Evolutionary conservation across 1,140 invertebrate species (phyloP).

Genomic region (Venturia canescens): DNA sequence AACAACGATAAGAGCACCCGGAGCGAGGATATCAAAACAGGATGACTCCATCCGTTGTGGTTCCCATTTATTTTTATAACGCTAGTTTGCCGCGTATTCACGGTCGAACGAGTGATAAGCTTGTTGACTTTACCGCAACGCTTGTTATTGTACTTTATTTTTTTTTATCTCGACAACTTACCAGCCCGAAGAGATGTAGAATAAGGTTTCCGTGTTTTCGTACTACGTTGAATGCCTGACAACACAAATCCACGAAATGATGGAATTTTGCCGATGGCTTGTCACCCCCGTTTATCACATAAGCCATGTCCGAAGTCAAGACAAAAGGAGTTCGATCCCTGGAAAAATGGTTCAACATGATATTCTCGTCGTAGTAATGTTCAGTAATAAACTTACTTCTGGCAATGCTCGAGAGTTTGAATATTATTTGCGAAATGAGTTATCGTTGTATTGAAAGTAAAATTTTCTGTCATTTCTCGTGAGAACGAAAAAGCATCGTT

Average conservation of each 20-base stretch:
- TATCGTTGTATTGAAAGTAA: too few species aligned
- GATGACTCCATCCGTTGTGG: constrained; percentile 68
- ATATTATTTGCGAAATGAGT: too few species aligned
- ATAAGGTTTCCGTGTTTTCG: constrained; percentile 95
- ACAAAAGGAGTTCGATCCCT: constrained; percentile 99
- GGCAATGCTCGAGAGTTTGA: too few species aligned
- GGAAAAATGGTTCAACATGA: constrained; percentile 53
- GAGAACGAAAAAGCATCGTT: too few species aligned
- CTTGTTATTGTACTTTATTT: constrained; percentile 21
- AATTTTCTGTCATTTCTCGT: too few species aligned
- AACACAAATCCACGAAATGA: constrained; percentile 98
- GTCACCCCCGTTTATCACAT: constrained; percentile 98
- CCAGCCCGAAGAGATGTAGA: constrained; percentile 94
- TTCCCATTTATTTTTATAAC: constrained; percentile 57
- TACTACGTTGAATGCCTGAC: constrained; percentile 98
- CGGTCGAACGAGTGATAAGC: constrained; percentile 38
- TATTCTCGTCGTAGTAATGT: too few species aligned
- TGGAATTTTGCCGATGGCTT: constrained; percentile 96
- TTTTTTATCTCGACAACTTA: constrained; percentile 74
- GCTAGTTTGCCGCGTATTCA: not conserved
- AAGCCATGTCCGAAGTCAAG: constrained; percentile 98
- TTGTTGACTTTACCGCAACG: not conserved
- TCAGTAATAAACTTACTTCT: not conserved
- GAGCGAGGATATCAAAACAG: constrained; percentile 61
- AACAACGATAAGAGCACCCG: constrained; percentile 56